phyloP scores from a whole-genome alignment of 2,888 invertebrate species.

The Noctua pronuba region DNA sequence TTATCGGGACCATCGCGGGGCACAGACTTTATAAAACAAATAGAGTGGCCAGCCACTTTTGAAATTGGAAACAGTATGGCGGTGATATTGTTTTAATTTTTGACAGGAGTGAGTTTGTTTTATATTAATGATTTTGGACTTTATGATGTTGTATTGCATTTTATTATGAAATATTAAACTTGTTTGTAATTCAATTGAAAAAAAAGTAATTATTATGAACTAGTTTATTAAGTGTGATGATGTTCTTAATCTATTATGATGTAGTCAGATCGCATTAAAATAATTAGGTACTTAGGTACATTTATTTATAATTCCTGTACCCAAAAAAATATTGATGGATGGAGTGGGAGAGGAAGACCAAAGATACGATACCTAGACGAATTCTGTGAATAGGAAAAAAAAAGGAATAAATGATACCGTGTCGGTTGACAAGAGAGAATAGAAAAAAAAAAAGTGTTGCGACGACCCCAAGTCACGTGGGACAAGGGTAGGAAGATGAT shows the following conservation, averaged over 20 bases:
- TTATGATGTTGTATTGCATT: neutral
- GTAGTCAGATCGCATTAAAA: neutral
- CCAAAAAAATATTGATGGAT: neutral
- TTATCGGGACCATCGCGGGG: slow-evolving; percentile 32
- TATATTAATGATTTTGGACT: neutral
- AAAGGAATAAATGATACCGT: neutral
- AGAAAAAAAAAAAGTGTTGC: neutral
- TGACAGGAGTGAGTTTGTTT: neutral
- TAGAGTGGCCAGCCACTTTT: slow-evolving; percentile 40
- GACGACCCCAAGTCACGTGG: neutral
- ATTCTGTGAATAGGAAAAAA: neutral
- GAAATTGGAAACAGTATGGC: neutral
- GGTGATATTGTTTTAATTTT: neutral
- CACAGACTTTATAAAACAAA: slow-evolving; percentile 43
- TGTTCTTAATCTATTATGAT: neutral
- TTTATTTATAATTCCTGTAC: neutral
- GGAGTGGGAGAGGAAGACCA: neutral
- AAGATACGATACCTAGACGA: neutral
- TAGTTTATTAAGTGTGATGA: neutral
- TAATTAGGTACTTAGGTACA: neutral
- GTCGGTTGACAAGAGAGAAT: neutral
- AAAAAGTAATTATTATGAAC: neutral
- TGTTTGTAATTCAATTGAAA: neutral
- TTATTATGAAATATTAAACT: neutral
- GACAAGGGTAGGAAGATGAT: neutral